A percentile compares a stretch with the other conserved stretches of the same genome.
Evolutionary conservation across 2,797 vertebrate genomes (phyloP).

Genomic region (Clarias platycephalus): DNA sequence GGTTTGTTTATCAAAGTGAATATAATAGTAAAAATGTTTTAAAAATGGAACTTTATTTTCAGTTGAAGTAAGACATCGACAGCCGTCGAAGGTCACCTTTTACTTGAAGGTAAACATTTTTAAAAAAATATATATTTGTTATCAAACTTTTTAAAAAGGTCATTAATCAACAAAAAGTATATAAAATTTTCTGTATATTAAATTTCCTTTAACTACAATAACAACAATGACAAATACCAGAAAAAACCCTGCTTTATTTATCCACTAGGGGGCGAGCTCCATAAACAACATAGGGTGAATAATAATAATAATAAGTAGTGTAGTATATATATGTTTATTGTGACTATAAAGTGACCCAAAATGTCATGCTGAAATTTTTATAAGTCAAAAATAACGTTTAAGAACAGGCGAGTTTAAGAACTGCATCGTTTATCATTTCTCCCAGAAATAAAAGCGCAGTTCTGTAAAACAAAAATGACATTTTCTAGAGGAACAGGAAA

Average conservation of each 20-base stretch:
- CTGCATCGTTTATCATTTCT: neutral
- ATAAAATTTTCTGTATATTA: too few relatives aligned
- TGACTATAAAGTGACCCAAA: neutral
- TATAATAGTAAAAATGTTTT: neutral
- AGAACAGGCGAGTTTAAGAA: neutral
- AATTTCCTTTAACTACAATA: neutral
- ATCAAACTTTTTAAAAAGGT: neutral
- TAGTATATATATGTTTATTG: neutral
- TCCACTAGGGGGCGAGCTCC: neutral
- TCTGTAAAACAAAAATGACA: neutral
- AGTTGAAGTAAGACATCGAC: neutral
- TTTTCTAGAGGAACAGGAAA: neutral
- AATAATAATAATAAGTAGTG: neutral
- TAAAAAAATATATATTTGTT: neutral
- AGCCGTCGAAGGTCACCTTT: too few relatives aligned
- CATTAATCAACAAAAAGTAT: neutral
- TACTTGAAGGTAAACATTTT: neutral
- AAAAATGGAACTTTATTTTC: neutral
- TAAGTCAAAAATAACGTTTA: neutral
- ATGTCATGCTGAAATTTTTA: neutral
- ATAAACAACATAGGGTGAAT: neutral
- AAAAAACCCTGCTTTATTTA: neutral
- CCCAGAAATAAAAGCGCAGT: neutral
- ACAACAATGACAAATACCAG: neutral
- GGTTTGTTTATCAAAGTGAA: neutral